A percentile compares a stretch with the other conserved stretches of the same genome.
phyloP scores from a whole-genome alignment of 2,888 invertebrate genomes.

The Chydorus sphaericus region DNA sequence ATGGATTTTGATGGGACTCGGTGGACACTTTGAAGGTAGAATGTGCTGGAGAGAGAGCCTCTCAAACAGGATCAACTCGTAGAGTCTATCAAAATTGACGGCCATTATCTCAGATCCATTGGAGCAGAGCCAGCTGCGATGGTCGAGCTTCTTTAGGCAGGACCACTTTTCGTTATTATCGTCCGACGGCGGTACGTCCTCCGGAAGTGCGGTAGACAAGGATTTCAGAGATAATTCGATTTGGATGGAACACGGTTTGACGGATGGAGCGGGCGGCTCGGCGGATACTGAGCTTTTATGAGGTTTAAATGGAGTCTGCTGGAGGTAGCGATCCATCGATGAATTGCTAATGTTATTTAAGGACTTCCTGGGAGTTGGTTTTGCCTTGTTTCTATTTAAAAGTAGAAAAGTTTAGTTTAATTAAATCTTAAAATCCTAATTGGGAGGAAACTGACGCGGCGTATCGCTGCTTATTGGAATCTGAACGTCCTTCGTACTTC shows the following conservation, averaged over 20 bases:
- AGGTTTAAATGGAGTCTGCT: not conserved
- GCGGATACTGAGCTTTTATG: not conserved
- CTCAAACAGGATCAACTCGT: not conserved
- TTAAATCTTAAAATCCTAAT: not conserved
- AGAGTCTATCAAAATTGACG: constrained; percentile 3
- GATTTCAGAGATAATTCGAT: not conserved
- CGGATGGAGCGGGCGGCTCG: not conserved
- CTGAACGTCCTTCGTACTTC: not conserved
- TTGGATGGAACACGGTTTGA: not conserved
- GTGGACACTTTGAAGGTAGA: not conserved
- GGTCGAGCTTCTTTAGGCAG: not conserved
- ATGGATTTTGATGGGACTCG: not conserved
- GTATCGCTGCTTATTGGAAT: not conserved
- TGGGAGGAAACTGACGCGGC: not conserved
- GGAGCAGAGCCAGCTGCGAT: not conserved
- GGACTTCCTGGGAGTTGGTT: not conserved
- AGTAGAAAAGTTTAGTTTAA: too few relatives aligned
- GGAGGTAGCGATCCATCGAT: not conserved
- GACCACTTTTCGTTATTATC: not conserved
- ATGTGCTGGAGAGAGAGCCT: not conserved
- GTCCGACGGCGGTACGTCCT: too few relatives aligned
- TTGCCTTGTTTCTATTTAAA: not conserved
- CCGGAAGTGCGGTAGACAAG: too few relatives aligned
- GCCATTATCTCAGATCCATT: not conserved
- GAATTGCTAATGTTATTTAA: not conserved